Evolutionary conservation across 2,797 vertebrate species (phyloP), one percentile per base, ranked within the genome.

Genomic region (Coregonus ussuriensis): DNA sequence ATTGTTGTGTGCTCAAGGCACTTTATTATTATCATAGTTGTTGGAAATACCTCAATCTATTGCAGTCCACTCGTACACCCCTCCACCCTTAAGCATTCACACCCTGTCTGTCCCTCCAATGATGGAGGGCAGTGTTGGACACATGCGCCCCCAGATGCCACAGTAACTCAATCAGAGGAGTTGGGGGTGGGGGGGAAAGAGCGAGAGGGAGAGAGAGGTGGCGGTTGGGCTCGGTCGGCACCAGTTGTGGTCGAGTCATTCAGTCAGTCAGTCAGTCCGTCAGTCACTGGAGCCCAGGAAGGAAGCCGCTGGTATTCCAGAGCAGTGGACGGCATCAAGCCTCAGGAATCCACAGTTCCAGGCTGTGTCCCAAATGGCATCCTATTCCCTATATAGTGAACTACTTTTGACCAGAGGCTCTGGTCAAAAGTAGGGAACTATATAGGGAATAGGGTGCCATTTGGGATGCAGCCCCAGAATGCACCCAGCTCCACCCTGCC

Each of bases 71-170:
- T 31, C 2, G 3, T 15, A 56, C 25, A 72, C 2, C 53, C 3
- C 29, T 21, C 3, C 6, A 13, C 14, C 52, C 33, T 3, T 35
- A 35, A 68, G 14, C 52, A 33, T 53, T 31, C 51, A 52, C 51
- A 33, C 52, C 15, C 7, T 4, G 1, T 69, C 5, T 47, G 35
- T 21, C 9, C 4, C 33, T 71, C 41, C 21, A 14, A 88, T 85
- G 87, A 79, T 81, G 74, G 86, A 78, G 85, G 89, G 83, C 85
- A 79, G 72, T 82, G 86, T 83, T 85, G 84, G 85, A 86, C 68
- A 85, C 80, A 83, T 85, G 87, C 85, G 88, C 85, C 84, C 88
- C 85, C 89, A 89, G 85, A 90, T 88, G 89, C 82, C 77, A 84
- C 53, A 76, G 85, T 89, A 88, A 91, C 84, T 81, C 82, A 82